Evolutionary conservation across 2,888 invertebrate genomes (phyloP), one percentile per base, ranked within the genome.

Genomic region (Rapana venosa): DNA sequence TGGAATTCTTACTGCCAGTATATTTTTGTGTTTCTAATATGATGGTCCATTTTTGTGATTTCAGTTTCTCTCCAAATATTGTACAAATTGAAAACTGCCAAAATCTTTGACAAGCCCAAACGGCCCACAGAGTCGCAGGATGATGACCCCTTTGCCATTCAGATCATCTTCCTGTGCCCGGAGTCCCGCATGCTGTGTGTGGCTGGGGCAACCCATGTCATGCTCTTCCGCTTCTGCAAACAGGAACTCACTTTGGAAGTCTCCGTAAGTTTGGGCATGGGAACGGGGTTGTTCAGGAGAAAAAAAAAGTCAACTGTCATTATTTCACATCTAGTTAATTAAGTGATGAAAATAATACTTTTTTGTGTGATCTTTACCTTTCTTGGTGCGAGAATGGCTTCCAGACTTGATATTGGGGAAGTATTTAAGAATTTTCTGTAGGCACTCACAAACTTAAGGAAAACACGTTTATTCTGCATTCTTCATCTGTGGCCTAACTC

Each of bases 31-130:
- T 66, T 66, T 66, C 17, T 22, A 66, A 66, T 22, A 66, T 20
- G 26, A 20, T 66, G 15, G 22, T 26, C 17, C 17, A 66, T 66
- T 79, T 77, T 22, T 79, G 32, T 15, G 87, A 36, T 94, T 94
- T 91, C 95, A 96, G 99, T 99, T 93, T 98, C 98, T 92, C 97
- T 99, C 94, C 99, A 99, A 97, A 98, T 99, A 95, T 97, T 99
- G 95, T 99, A 99, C 97, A 99, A 99, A 97, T 92, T 99, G 95
- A 99, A 99, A 97, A 99, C 99, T 96, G 98, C 98, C 93, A 99
- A 99, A 97, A 97, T 98, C 90, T 98, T 98, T 96, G 98, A 98
- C 96, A 97, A 97, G 95, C 97, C 97, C 92, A 97, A 95, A 93
- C 92, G 93, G 89, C 93, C 93, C 30, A 92, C 93, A 88, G 95